Evolutionary conservation across 2,113 vertebrate genomes (phyloP).

Genomic region (Cyphomyrus discorhynchus): DNA sequence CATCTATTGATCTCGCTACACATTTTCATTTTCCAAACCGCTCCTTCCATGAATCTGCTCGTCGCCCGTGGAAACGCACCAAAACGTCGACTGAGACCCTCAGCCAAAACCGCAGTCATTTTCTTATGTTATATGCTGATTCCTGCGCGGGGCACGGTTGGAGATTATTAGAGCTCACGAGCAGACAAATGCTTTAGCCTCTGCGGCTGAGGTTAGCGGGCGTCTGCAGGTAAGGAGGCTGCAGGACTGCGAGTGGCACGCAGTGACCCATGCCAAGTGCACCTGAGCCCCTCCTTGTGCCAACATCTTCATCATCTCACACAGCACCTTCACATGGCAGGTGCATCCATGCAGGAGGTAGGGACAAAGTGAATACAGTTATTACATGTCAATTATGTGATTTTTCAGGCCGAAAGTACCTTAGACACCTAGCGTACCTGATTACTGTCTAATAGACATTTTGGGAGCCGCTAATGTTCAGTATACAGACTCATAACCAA

Average conservation of each 20-base stretch:
- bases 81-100: constrained; percentile 42
- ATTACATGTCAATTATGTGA: constrained; percentile 7
- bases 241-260: constrained; percentile 49
- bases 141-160: neutral
- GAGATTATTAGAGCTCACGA: constrained; percentile 5
- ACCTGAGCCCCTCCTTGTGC: constrained; percentile 53
- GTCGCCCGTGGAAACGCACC: constrained; percentile 36
- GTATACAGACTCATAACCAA: neutral
- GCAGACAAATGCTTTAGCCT: constrained; percentile 31
- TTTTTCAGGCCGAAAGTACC: neutral
- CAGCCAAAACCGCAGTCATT: neutral
- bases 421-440: neutral
- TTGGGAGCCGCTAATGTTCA: neutral
- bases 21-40: neutral
- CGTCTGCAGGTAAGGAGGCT: constrained; percentile 47
- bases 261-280: constrained; percentile 46
- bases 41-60: neutral
- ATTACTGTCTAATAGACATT: neutral
- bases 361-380: neutral
- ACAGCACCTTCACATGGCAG: constrained; percentile 42
- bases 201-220: constrained; percentile 37
- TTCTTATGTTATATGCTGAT: neutral
- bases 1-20: neutral
- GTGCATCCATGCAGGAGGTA: neutral
- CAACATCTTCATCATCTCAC: constrained; percentile 57